Base-by-base conservation (phyloP, 2,888 invertebrate genomes). In the Cancer borealis region DNA sequence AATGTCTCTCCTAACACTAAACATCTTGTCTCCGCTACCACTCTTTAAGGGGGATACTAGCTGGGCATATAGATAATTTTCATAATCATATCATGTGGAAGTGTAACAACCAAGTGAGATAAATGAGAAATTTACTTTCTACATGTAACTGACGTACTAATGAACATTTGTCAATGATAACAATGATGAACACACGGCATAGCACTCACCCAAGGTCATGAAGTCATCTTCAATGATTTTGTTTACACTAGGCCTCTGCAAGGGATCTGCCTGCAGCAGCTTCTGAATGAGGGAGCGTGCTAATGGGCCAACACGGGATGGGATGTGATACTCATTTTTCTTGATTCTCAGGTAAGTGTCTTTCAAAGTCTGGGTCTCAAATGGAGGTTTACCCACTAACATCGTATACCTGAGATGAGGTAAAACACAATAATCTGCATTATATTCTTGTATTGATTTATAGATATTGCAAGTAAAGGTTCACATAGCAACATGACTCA, bases 331-430 rank as follows among this genome's bases (percentile, higher is more conserved):
- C 96, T 99, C 98, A 96, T 99, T 99, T 96, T 98, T 98, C 96
- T 98, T 99, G 96, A 99, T 99, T 96, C 98, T 98, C 73, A 98
- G 97, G 96, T 99, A 99, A 0, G 99, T 99, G 96, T 99, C 99
- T 96, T 98, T 99, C 88, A 99, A 97, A 54, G 98, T 98, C 95
- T 98, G 98, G 0, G 99, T 99, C 97, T 99, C 99, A 97, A 99
- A 99, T 4, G 99, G 99, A 39, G 99, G 99, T 96, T 98, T 98
- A 26, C 99, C 99, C 92, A 99, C 98, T 8, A 99, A 97, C 96
- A 99, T 97, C 0, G 99, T 99, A 97, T 99, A 99, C 96, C 96
- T 97, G 92, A 73, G 49, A 45, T 1, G 90, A 49, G 96, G 93
- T n/a, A n/a, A 54, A 4, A 66, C 60, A 66, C 14, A 66, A 21